These are phyloP conservation scores for Amblyornis subalaris DNA, from an alignment of 2,113 vertebrate genomes.

Conservation along the genomic window DNA sequence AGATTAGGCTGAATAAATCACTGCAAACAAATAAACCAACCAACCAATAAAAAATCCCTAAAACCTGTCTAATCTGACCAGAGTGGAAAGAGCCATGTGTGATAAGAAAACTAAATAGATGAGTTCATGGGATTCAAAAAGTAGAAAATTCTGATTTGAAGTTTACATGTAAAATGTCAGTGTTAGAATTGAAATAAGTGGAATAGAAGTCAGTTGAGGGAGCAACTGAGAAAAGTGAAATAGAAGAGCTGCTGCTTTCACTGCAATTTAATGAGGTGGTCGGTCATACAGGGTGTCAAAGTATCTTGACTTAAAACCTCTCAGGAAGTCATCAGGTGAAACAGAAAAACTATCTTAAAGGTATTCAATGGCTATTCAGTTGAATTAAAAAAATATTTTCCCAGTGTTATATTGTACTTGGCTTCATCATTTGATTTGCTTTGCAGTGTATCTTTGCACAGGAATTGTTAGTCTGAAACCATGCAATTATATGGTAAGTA, in stretches of 20 bases:
- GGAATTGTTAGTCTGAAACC: neutral
- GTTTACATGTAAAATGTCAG: neutral
- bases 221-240: neutral
- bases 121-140: neutral
- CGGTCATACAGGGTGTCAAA: neutral
- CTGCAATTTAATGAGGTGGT: neutral
- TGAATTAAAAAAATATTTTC: neutral
- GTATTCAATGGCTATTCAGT: neutral
- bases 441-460: neutral
- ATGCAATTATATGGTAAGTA: neutral
- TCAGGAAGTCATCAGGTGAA: neutral
- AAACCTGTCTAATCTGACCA: neutral
- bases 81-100: neutral
- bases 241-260: neutral
- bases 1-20: neutral
- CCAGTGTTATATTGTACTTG: neutral
- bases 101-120: neutral
- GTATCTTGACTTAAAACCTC: neutral
- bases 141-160: neutral
- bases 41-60: neutral
- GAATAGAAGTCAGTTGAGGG: neutral
- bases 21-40: neutral
- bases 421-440: neutral
- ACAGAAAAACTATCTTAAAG: neutral
- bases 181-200: neutral